Base-by-base conservation (phyloP, 2,113 vertebrate genomes). In the Pungitius pungitius region DNA sequence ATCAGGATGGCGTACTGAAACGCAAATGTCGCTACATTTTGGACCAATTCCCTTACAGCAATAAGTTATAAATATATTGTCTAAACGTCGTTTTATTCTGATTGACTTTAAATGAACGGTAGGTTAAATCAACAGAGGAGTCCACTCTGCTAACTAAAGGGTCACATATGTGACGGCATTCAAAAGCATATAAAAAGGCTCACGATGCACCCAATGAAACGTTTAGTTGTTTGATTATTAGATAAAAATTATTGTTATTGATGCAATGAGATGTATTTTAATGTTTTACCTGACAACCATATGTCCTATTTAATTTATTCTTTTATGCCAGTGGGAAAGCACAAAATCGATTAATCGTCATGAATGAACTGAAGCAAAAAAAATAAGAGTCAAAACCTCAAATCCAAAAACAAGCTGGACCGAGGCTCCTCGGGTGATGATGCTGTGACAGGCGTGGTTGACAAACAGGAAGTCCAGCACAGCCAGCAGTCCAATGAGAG, bases 391-490 rank as follows among this genome's bases (percentile, higher is more conserved):
- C 82, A 89, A 81, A 89, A 97, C 96, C 96, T 97, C 96, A 87
- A 98, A 98, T 69, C 97, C 97, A 77, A 99, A 99, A 49, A 99
- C 97, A 6, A 99, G 94, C 92, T 99, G 97, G 2, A 99, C 97
- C 0, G 97, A 98, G 11, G 97, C 97, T 64, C 97, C 97, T 2
- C 96, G 93, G 4, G 94, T 97, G 33, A 99, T 95, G 88, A 98
- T 96, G 94, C 96, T 98, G 88, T 98, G 96, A 89, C 96, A 97
- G 37, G 97, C 96, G 1, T 97, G 97, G 91, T 92, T 96, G 58
- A 99, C 96, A 2, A 99, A 98, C 49, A 98, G 91, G 79, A 97
- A 95, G 61, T 99, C 97, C 91, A 99, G 86, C 52, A 95, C 62
- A 1, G 80, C 96, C 86, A 99, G 89, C 11, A 99, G 91, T 27